These are phyloP conservation scores for Brenthis daphne DNA, from an alignment of 2,888 invertebrate species.

Conservation along the genomic window DNA sequence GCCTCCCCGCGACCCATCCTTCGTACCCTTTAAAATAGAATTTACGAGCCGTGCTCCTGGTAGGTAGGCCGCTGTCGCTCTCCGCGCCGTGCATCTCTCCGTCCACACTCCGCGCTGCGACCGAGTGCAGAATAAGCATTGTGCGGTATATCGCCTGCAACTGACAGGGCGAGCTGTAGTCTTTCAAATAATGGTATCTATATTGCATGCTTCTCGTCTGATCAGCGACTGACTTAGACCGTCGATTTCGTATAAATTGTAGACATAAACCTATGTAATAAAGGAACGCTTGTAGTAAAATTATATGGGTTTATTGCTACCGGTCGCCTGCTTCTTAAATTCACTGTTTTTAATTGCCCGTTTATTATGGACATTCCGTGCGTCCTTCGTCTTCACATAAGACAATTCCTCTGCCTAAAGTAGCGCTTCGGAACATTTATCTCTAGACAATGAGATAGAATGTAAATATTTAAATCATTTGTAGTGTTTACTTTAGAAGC, in stretches of 20 bases:
- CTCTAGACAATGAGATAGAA: conserved; percentile 18
- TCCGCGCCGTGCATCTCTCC: conserved; percentile 8
- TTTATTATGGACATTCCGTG: too few relatives aligned
- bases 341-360: not conserved
- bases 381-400: not conserved
- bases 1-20: conserved; percentile 36
- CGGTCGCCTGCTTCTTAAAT: not conserved
- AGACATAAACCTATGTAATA: not conserved
- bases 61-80: not conserved
- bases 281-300: not conserved
- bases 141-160: conserved; percentile 16
- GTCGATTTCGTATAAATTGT: not conserved
- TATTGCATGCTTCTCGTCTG: conserved; percentile 17
- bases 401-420: not conserved
- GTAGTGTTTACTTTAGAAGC: conserved; percentile 28
- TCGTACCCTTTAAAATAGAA: conserved; percentile 35
- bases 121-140: conserved; percentile 20
- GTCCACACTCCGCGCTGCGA: conserved; percentile 4
- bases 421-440: conserved; percentile 1
- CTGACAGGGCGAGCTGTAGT: conserved; percentile 20
- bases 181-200: conserved; percentile 21
- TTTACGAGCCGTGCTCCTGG: conserved; percentile 22
- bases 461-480: conserved; percentile 31
- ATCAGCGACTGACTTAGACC: not conserved
- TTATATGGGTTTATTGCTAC: conserved; percentile 14